Evolutionary conservation across 2,113 vertebrate genomes (phyloP), one percentile per base, ranked within the genome.

Genomic region (Pterocles gutturalis): DNA sequence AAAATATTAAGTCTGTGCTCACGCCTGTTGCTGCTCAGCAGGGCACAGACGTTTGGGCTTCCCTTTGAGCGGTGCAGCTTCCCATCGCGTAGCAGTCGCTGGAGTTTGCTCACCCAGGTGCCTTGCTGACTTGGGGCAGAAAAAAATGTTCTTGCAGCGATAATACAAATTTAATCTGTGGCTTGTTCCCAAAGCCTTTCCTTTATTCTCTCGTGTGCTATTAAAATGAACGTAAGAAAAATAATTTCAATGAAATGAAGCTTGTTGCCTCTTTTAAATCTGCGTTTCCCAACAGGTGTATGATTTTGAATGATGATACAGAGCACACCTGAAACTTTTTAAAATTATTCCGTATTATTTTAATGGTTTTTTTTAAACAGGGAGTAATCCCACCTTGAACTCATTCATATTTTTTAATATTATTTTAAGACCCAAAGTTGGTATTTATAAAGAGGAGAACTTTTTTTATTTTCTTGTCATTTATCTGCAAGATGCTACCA

Each of bases 391-490:
- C 69, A 49, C 65, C 71, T 88, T 82, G 54, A 76, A 75, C 33
- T 55, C 81, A 25, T 60, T 77, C 29, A 29, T 67, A 45, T 19
- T 90, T 83, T 62, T 60, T 55, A 77, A 24, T 86, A 41, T 66
- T 69, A 25, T n/a, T 31, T 79, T 61, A 95, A 93, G 87, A 57
- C 90, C 88, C 72, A 69, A 57, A 3, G 45, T 88, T 66, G 81
- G 78, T 82, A 75, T 34, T 87, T 80, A 51, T 87, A 55, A 93
- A 84, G 89, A 95, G 78, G 53, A 36, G 34, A 89, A 71, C 38
- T 7, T n/a, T 43, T 57, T 82, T 57, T 66, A 65, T 92, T 96
- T 96, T 96, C 75, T 46, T 92, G 53, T 87, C 62, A 58, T 82
- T 78, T 83, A 36, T 83, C 45, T 87, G 8, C 54, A 33, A 96